Evolutionary conservation across 2,113 vertebrate genomes (phyloP).

Genomic region (Gallinago media): DNA sequence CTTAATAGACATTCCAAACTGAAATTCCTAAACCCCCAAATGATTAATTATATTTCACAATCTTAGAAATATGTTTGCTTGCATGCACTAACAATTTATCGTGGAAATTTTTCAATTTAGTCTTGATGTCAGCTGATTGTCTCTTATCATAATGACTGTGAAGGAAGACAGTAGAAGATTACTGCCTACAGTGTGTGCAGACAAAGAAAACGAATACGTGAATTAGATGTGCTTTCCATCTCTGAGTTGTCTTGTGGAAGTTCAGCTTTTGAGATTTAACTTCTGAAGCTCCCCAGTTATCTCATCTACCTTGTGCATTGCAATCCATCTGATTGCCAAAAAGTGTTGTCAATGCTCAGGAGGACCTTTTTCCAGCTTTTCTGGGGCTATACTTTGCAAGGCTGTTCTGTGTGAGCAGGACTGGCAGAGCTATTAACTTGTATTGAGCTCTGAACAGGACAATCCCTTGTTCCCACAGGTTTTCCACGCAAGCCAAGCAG

Average conservation of each 20-base stretch:
- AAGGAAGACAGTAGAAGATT: neutral
- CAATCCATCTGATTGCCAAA: neutral
- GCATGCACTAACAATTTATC: neutral
- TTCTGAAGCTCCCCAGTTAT: neutral
- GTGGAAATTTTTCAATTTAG: neutral
- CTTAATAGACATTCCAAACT: neutral
- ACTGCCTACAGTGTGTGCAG: accelerated
- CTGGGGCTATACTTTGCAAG: neutral
- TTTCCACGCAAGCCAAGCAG: neutral
- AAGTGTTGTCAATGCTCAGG: neutral
- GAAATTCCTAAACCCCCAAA: neutral
- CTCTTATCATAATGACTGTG: neutral
- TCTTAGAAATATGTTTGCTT: neutral
- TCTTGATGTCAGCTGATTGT: neutral
- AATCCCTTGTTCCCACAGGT: neutral
- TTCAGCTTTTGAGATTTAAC: neutral
- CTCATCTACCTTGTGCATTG: neutral
- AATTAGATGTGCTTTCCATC: neutral
- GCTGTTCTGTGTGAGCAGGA: neutral
- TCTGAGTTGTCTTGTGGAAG: neutral
- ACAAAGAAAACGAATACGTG: neutral
- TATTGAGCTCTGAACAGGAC: neutral
- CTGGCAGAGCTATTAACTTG: neutral
- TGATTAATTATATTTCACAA: neutral
- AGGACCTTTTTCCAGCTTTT: neutral